Evolutionary conservation across 2,797 vertebrate genomes (phyloP).

Genomic region (Pangasius krempfi): DNA sequence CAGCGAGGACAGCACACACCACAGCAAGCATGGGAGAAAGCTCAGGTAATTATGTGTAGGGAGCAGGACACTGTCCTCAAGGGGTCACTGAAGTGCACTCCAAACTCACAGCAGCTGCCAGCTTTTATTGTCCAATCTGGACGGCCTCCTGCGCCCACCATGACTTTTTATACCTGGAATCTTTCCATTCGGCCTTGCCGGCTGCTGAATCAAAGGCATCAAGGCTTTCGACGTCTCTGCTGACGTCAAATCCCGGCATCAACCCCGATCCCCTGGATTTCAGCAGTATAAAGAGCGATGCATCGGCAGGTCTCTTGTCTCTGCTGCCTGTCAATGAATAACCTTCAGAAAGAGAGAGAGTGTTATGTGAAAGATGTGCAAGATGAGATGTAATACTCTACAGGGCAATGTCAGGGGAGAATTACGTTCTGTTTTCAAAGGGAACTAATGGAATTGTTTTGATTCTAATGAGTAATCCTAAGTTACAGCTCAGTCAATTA

Average conservation of each 20-base stretch:
- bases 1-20: slow-evolving; percentile 39
- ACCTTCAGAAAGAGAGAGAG: slow-evolving; percentile 49
- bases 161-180: slow-evolving; percentile 46
- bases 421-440: neutral
- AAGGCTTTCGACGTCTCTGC: slow-evolving; percentile 50
- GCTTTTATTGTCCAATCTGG: slow-evolving; percentile 61
- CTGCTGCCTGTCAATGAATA: slow-evolving; percentile 45
- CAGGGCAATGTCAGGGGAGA: neutral
- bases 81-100: slow-evolving; percentile 58
- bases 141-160: slow-evolving; percentile 35
- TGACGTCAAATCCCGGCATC: slow-evolving; percentile 61
- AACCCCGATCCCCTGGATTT: slow-evolving; percentile 58
- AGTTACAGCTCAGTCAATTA: neutral
- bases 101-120: slow-evolving; percentile 58
- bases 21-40: slow-evolving; percentile 37
- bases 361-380: neutral
- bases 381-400: slow-evolving; percentile 15
- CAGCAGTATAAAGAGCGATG: slow-evolving; percentile 56
- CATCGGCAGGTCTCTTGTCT: slow-evolving; percentile 52
- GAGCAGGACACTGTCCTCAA: slow-evolving; percentile 53
- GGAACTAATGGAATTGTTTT: neutral
- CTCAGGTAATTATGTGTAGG: slow-evolving; percentile 55
- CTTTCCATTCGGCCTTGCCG: slow-evolving; percentile 41
- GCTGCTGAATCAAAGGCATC: slow-evolving; percentile 56
- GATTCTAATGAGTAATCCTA: slow-evolving; percentile 3